Evolutionary conservation across 2,113 vertebrate genomes (phyloP), one percentile per base, ranked within the genome.

Genomic region (Xiphias gladius): DNA sequence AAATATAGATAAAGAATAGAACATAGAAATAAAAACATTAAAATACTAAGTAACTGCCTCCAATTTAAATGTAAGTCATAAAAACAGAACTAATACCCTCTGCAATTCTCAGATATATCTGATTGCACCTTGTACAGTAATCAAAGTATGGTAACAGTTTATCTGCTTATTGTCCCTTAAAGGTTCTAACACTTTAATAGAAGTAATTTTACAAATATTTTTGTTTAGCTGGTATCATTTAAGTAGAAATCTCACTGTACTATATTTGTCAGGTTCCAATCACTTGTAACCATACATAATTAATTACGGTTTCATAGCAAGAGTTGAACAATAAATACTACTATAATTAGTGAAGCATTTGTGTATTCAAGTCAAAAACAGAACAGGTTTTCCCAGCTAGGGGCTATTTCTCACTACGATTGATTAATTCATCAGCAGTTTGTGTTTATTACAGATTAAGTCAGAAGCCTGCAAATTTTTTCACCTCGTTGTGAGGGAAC

Each of bases 341-440:
- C 46, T 43, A 26, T 70, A 73, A 87, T 77, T 72, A 66, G 24
- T 65, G 61, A 63, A 24, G 39, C 28, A 28, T 63, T 80, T 70
- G 26, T 70, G 50, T 50, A 57, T 79, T 73, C 3, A 73, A 73
- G 59, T 75, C 7, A 54, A 65, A 79, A 57, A 86, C 62, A 37
- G 52, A 68, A 24, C 74, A 59, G 14, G 52, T 64, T 79, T 58
- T 62, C 12, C 58, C 48, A 54, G 32, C 68, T 41, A 26, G 12
- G 28, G 48, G 65, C 70, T 26, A 70, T 82, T 84, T 76, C 37
- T 70, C 57, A 46, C 55, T n/a, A 37, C 83, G 86, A 90, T 57
- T 76, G 90, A 91, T 86, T 82, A 46, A 78, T 81, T 89, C 71
- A 87, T 88, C 86, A 79, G 64, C 59, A 68, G 74, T 57, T 80